Conservation (phyloP, 1,140 invertebrate species). For the Druon quercuslanigerum region DNA sequence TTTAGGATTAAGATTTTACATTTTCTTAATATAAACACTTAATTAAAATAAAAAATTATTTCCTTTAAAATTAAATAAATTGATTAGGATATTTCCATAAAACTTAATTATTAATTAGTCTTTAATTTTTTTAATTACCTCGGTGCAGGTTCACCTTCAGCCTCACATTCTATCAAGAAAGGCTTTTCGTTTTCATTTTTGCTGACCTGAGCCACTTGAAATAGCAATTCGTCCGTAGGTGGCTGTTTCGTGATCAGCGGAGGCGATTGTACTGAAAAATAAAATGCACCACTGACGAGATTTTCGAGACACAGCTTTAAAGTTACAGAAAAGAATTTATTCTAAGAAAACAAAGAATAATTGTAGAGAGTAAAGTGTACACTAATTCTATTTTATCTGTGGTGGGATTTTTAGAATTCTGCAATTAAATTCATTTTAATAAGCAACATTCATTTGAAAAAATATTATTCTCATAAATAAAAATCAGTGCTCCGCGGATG, state of each 20-base stretch:
- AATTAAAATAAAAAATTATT: no score
- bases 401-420: no score
- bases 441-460: no score
- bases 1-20: no score
- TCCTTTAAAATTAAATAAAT: no score
- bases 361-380: no score
- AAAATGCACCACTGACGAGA: conserved; percentile 29
- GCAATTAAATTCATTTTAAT: no score
- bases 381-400: no score
- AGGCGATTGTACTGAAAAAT: conserved; percentile 85
- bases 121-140: conserved; percentile 79
- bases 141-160: conserved; percentile 92
- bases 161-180: conserved; percentile 96
- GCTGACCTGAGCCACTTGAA: conserved; percentile 88
- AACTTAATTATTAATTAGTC: not conserved
- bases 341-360: not conserved
- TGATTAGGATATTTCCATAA: no score
- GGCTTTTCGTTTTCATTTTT: conserved; percentile 92
- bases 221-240: conserved; percentile 90
- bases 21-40: no score
- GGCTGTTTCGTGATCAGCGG: conserved; percentile 94
- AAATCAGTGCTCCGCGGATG: no score
- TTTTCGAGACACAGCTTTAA: not conserved
- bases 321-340: not conserved
- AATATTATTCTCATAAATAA: no score